phyloP scores from a whole-genome alignment of 2,113 vertebrate genomes.

The Nansenia antarctica region DNA sequence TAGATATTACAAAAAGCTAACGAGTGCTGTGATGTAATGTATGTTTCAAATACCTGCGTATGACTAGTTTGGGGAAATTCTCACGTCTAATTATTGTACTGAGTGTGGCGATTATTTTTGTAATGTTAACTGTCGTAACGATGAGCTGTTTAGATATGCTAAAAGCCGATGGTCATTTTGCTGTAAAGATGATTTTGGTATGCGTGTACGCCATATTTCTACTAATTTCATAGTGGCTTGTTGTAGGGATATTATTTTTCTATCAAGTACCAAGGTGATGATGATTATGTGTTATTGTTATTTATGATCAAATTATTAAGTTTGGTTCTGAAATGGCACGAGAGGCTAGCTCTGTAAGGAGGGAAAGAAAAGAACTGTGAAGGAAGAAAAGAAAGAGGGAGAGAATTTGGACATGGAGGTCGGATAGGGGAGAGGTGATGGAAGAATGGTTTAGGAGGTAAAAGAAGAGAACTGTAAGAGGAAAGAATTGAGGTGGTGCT shows the following conservation, averaged over 20 bases:
- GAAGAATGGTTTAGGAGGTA: conserved; percentile 50
- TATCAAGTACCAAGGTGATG: conserved; percentile 54
- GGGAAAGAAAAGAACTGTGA: conserved; percentile 2
- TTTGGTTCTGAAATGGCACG: conserved; percentile 39
- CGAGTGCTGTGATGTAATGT: conserved; percentile 76
- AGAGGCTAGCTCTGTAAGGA: conserved; percentile 12
- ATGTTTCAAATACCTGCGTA: conserved; percentile 71
- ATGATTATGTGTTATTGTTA: conserved; percentile 50
- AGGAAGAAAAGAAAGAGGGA: neutral
- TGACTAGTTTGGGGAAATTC: conserved; percentile 72
- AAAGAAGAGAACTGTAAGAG: conserved; percentile 8
- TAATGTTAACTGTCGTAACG: conserved; percentile 67
- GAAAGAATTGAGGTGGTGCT: conserved; percentile 27
- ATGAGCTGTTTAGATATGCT: conserved; percentile 72
- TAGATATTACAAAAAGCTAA: conserved; percentile 78
- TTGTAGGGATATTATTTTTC: conserved; percentile 72
- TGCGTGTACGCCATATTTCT: conserved; percentile 58
- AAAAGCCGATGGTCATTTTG: conserved; percentile 68
- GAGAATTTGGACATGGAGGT: conserved; percentile 6
- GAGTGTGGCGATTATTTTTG: conserved; percentile 37
- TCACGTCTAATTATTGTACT: conserved; percentile 73
- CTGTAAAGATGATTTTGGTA: conserved; percentile 67
- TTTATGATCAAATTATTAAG: conserved; percentile 50
- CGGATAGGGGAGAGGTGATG: conserved; percentile 31
- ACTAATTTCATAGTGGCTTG: conserved; percentile 65